Evolutionary conservation across 2,888 invertebrate species (phyloP).

Genomic region (Lysandra coridon): DNA sequence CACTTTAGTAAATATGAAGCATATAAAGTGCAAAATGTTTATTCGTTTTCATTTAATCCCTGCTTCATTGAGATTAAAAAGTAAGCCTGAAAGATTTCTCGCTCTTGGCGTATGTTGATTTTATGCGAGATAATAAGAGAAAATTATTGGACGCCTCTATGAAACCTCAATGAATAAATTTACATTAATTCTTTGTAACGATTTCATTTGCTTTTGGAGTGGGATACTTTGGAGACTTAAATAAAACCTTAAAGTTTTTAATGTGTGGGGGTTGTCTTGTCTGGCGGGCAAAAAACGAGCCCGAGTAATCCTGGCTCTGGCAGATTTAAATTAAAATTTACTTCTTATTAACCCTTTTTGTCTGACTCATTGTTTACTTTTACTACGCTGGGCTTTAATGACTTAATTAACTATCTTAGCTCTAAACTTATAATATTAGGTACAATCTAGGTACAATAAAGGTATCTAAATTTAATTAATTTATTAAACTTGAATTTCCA

Average conservation of each 20-base stretch:
- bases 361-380: no score
- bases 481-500: no score
- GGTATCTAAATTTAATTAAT: no score
- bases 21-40: not conserved
- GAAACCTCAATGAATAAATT: slow-evolving; percentile 25
- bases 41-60: not conserved
- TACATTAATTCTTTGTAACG: slow-evolving; percentile 18
- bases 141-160: slow-evolving; percentile 21
- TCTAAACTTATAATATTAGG: no score
- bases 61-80: slow-evolving; percentile 5
- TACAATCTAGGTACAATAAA: no score
- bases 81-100: not conserved
- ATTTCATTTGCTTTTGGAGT: slow-evolving; percentile 17
- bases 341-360: no score
- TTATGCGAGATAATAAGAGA: not conserved
- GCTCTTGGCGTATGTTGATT: slow-evolving; percentile 2
- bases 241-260: not conserved
- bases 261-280: not conserved
- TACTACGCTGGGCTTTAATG: no score
- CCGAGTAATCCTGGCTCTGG: not conserved
- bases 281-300: not conserved
- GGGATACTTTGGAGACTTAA: not conserved
- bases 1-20: not conserved
- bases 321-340: no score
- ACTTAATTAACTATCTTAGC: no score